Percentiles rank a stretch among this genome's conserved stretches.
These are phyloP conservation scores for Erebia palarica DNA, from an alignment of 2,888 invertebrate genomes.

Conservation along the genomic window DNA sequence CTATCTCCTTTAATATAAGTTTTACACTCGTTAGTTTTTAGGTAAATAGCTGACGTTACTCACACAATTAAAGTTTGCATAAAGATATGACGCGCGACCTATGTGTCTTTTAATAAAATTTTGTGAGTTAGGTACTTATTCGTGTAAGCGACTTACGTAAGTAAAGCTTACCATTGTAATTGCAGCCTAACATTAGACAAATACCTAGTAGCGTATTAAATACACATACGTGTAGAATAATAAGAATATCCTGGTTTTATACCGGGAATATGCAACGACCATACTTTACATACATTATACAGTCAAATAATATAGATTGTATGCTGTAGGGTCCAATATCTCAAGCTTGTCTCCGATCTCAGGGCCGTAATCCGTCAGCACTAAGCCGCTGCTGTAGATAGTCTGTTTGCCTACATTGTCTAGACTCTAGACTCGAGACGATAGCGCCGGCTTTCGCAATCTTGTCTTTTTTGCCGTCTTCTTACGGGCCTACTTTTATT, in stretches of 20 bases:
- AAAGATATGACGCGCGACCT: too few species aligned
- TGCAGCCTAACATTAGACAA: too few species aligned
- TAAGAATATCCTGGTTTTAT: not conserved
- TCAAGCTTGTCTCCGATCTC: slow-evolving; percentile 8
- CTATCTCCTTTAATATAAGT: too few species aligned
- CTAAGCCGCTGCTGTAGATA: slow-evolving; percentile 7
- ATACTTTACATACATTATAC: not conserved
- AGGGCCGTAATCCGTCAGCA: slow-evolving; percentile 1
- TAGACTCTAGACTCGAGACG: not conserved
- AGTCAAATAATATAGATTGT: not conserved
- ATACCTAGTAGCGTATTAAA: not conserved
- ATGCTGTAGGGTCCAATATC: slow-evolving; percentile 5
- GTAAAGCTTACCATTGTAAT: too few species aligned
- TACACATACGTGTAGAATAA: not conserved
- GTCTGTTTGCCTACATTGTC: slow-evolving; percentile 1
- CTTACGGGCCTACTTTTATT: not conserved
- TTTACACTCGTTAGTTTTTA: too few species aligned
- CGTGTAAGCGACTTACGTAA: too few species aligned
- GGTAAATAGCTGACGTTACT: too few species aligned
- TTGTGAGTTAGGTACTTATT: too few species aligned
- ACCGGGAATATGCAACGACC: not conserved
- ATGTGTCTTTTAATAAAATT: too few species aligned
- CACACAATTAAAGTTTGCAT: too few species aligned
- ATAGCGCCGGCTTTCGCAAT: not conserved
- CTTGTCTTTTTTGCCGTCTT: not conserved